Base-by-base conservation (phyloP, 1,140 invertebrate species). In the Zaprionus inermis region DNA sequence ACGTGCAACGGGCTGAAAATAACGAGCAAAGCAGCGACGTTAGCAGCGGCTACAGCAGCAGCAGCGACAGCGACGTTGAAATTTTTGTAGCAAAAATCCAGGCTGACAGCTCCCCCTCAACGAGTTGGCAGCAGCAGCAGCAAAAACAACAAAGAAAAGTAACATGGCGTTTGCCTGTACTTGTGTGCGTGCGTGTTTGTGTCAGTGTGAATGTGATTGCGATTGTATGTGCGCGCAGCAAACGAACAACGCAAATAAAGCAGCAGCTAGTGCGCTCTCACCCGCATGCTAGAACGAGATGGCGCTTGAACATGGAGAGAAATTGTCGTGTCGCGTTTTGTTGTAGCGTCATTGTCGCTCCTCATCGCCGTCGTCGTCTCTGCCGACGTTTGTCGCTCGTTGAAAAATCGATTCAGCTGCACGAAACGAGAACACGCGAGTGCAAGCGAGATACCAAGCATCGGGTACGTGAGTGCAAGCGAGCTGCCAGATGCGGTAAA, bases 371-470 rank as follows among this genome's bases (percentile, higher is more conserved):
- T 44, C 46, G 63, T 38, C 46, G 55, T 54, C 34, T 56, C 28
- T 36, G 61, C 64, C 56, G 66, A 63, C 57, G 59, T 65, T 71
- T 71, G 70, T 74, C 64, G 75, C 74, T 72, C 54, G 56, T 73
- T 63, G 81, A 83, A 89, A 84, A 89, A 89, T 89, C 84, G 84
- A 88, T 88, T 79, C 73, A 88, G 83, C 83, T 82, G 77, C 75
- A 77, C 63, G 64, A 73, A 77, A 77, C 75, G 71, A 77, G 70
- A 74, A 74, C 75, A 69, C 73, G 68, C 56, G 69, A 18, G 73
- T 56, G 61, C 69, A 22, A 76, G 60, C 46, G 69, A 76, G 73
- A 72, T 20, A 14, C 7, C 20, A 64, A 44, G 32, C 12, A 52
- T 28, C 30, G 16, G 28, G 9, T 28, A 11, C 32, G 7, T 58